Conservation (phyloP, 2,888 invertebrate species). For the Gasteruption jaculator region DNA sequence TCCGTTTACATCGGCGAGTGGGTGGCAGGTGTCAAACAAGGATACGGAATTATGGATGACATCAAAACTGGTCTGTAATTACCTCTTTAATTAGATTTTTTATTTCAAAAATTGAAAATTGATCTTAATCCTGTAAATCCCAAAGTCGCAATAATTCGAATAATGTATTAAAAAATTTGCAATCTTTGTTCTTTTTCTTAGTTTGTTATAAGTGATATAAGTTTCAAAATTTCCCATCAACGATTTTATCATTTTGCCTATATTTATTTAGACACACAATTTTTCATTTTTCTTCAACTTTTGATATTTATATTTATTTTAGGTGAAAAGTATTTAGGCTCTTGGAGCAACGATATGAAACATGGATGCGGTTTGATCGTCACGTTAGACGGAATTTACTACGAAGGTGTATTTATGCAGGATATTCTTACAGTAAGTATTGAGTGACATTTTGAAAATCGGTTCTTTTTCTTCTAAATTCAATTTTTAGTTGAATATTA, state of each 20-base stretch:
- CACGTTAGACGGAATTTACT: constrained; percentile 85
- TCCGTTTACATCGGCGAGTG: constrained; percentile 89
- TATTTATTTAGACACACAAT: too few relatives aligned
- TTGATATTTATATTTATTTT: too few relatives aligned
- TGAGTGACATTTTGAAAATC: constrained; percentile 20
- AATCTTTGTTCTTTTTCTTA: not conserved
- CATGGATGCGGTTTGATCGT: constrained; percentile 83
- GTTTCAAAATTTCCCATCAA: too few relatives aligned
- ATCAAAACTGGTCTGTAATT: constrained; percentile 62
- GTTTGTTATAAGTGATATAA: too few relatives aligned
- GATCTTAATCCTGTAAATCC: not conserved
- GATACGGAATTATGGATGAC: constrained; percentile 87
- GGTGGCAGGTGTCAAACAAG: constrained; percentile 70
- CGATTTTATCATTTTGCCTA: too few relatives aligned
- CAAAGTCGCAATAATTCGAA: constrained; percentile 2
- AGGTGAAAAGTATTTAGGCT: constrained; percentile 86
- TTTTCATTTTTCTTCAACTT: too few relatives aligned
- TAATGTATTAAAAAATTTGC: constrained; percentile 1
- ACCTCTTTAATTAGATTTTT: constrained; percentile 7
- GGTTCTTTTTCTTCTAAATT: constrained; percentile 4
- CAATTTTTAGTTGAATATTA: constrained; percentile 18
- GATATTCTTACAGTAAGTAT: constrained; percentile 73
- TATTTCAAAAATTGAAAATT: not conserved
- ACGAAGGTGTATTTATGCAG: constrained; percentile 81
- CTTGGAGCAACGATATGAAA: constrained; percentile 80